Conservation (phyloP, 2,888 invertebrate genomes). For the Conomelus anceps region DNA sequence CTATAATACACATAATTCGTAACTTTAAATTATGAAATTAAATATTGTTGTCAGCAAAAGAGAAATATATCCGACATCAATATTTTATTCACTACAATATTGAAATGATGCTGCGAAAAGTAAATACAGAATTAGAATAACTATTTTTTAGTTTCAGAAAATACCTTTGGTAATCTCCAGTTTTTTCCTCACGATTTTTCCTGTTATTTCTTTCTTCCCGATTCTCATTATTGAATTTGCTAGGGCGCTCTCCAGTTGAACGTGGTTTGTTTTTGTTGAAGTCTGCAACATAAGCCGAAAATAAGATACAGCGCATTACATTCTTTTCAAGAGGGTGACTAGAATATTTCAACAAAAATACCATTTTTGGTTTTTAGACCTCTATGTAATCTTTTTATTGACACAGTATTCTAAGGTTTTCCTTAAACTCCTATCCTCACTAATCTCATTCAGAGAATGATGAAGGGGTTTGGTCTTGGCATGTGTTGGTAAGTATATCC, state of each 20-base stretch:
- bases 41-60: neutral
- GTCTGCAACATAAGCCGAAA: conserved; percentile 1
- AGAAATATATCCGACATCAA: neutral
- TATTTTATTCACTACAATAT: neutral
- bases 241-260: conserved; percentile 16
- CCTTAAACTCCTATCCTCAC: no score
- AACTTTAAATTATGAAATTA: no score
- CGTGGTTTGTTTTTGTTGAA: conserved; percentile 21
- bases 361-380: no score
- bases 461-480: no score
- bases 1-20: no score
- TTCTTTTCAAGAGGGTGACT: no score
- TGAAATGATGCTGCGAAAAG: neutral
- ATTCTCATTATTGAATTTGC: conserved; percentile 45
- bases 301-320: neutral
- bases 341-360: no score
- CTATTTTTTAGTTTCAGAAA: neutral
- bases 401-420: no score
- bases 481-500: no score
- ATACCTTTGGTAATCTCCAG: conserved; percentile 36
- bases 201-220: conserved; percentile 67
- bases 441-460: no score
- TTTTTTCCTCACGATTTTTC: conserved; percentile 56
- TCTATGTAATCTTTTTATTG: no score
- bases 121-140: neutral